Evolutionary conservation across 2,888 invertebrate genomes (phyloP).

Genomic region (Plebejus argus): DNA sequence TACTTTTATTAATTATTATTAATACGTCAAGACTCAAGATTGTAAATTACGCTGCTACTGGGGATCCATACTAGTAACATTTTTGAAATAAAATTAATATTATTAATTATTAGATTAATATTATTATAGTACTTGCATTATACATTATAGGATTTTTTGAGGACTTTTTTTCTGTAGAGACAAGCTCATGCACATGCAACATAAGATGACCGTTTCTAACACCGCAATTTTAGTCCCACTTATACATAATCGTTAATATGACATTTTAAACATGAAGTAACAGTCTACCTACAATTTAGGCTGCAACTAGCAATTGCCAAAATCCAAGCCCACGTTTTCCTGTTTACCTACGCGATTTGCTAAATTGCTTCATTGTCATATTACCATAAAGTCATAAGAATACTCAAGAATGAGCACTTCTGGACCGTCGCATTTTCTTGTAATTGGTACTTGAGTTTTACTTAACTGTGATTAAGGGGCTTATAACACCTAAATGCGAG

Average conservation of each 20-base stretch:
- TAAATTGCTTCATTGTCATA: neutral
- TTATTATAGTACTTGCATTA: no score
- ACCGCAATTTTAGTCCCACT: neutral
- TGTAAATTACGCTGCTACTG: no score
- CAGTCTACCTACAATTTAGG: slow-evolving; percentile 14
- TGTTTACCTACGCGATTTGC: slow-evolving; percentile 24
- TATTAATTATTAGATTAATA: no score
- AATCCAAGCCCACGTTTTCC: slow-evolving; percentile 19
- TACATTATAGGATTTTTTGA: no score
- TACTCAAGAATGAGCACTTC: neutral
- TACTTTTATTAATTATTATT: no score
- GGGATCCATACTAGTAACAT: no score
- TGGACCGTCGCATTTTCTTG: neutral
- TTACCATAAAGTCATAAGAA: neutral
- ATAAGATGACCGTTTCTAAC: neutral
- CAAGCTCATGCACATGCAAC: no score
- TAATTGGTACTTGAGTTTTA: neutral
- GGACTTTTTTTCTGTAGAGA: no score
- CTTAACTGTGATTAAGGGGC: no score
- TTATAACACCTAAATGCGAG: no score
- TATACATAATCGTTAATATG: neutral
- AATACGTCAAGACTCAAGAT: no score
- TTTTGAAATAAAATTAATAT: no score
- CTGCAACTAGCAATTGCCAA: slow-evolving; percentile 21
- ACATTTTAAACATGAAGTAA: slow-evolving; percentile 9